Evolutionary conservation across 2,797 vertebrate species (phyloP), one percentile per base, ranked within the genome.

Genomic region (Hozukius guyotensis): DNA sequence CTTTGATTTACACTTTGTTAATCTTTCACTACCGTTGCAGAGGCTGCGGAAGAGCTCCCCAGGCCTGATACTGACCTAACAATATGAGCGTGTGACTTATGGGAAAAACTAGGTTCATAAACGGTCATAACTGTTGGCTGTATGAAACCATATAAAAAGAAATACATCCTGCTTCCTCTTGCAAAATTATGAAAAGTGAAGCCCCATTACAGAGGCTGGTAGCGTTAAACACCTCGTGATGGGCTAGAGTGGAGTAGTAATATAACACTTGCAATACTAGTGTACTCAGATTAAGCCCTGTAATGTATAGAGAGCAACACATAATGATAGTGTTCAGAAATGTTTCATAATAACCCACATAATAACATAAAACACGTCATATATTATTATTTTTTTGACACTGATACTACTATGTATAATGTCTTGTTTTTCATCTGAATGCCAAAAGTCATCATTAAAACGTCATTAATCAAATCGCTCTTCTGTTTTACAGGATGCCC

Each of bases 1-100:
- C 72, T 87, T 86, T 91, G 87, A 94, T 92, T 93, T 91, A 91
- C 86, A 88, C 84, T 88, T 88, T 85, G 87, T 90, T 93, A 87
- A 89, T 90, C 86, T 90, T 90, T 91, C 60, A 75, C 77, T 72
- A 74, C 71, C 6, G 49, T 1, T 46, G 53, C 75, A 55, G 52
- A 36, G 68, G 69, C 60, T 31, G 31, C 5, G 8, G 31, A 76
- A 36, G 32, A 16, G 34, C 31, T 78, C 81, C 53, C 75, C 1
- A 2, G 16, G 59, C 70, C 64, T 5, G 56, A 69, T 29, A 42
- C 55, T 11, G 61, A 84, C 68, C 34, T 4, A 62, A 78, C 78
- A 75, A 75, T 57, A 36, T n/a, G 42, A 85, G 64, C 25, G n/a
- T 12, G 49, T 78, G 80, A 80, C 71, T 88, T 80, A 77, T 42